Evolutionary conservation across 2,113 vertebrate species (phyloP), one percentile per base, ranked within the genome.

Genomic region (Herpailurus yagouaroundi): DNA sequence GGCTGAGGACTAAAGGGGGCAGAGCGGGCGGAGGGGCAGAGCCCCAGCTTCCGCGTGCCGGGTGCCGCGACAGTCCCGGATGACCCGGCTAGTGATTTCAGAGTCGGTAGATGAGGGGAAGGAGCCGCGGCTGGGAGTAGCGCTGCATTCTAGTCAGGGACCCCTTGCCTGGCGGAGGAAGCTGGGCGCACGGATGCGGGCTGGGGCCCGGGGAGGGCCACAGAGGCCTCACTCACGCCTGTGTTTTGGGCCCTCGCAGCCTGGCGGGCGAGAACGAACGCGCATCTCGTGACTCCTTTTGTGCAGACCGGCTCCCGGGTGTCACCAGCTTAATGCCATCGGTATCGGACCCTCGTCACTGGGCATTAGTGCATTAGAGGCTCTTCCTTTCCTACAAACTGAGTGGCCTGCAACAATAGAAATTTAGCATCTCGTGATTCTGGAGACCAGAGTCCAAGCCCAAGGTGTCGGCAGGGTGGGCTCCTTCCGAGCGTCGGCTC

Each of bases 81-180:
- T 0, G 36, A 50, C 50, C 50, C 50, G 14, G 50, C 50, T 4
- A 14, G 50, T 14, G 50, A 50, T 14, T 50, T 50, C 50, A 50
- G 50, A 60, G 57, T 60, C 8, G 21, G 57, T 25, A 23, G 21
- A 10, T 19, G 68, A 14, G 77, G 79, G 27, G 9, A 21, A 89
- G 21, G 60, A 36, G 74, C 23, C 69, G 3, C 0, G 11, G 8
- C 25, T 6, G 25, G 12, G 13, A 0, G 0, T 2, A 33, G 0
- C 5, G 9, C 50, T 21, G 85, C n/a, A 18, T 48, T 23, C n/a
- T 15, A 29, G 19, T 14, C 48, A 14, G 85, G 18, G 8, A 14
- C 11, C 4, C 31, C 52, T 3, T 0, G 21, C 5, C 3, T 5
- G 23, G 52, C 4, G 10, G 77, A 33, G 48, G 23, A 33, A 45